These are phyloP conservation scores for Tricholaema leucomelas DNA, from an alignment of 2,113 vertebrate genomes.

Conservation along the genomic window DNA sequence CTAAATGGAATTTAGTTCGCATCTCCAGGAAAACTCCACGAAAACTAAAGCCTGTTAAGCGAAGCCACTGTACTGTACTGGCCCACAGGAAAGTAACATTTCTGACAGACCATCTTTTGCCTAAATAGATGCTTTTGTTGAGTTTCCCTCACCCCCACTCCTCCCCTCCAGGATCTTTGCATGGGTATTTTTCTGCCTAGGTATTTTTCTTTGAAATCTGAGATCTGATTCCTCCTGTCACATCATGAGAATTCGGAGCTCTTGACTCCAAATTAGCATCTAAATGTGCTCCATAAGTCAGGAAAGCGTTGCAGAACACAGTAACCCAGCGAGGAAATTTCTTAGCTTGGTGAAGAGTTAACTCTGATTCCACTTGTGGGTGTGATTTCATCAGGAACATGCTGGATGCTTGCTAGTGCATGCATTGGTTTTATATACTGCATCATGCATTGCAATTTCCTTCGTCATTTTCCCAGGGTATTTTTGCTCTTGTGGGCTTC, in stretches of 20 bases:
- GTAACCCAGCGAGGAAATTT: neutral
- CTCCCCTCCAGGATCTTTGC: neutral
- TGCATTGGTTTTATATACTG: neutral
- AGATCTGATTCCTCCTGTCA: neutral
- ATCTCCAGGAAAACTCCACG: neutral
- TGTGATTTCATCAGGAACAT: neutral
- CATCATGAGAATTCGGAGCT: neutral
- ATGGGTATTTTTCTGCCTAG: neutral
- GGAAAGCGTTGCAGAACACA: neutral
- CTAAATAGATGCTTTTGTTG: neutral
- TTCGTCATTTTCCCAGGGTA: neutral
- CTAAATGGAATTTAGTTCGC: neutral
- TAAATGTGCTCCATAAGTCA: neutral
- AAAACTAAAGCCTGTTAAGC: neutral
- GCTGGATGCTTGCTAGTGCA: slow-evolving; percentile 13
- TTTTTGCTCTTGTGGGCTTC: slow-evolving; percentile 23
- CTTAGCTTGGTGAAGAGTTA: neutral
- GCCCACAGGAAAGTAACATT: neutral
- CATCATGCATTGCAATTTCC: neutral
- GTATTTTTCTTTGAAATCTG: neutral
- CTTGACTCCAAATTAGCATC: neutral
- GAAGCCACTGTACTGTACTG: neutral
- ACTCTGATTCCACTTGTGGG: neutral
- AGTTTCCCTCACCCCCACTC: too few relatives aligned
- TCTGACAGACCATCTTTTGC: neutral